Evolutionary conservation across 2,797 vertebrate species (phyloP).

Genomic region (Sebastiscus albofasciatus): DNA sequence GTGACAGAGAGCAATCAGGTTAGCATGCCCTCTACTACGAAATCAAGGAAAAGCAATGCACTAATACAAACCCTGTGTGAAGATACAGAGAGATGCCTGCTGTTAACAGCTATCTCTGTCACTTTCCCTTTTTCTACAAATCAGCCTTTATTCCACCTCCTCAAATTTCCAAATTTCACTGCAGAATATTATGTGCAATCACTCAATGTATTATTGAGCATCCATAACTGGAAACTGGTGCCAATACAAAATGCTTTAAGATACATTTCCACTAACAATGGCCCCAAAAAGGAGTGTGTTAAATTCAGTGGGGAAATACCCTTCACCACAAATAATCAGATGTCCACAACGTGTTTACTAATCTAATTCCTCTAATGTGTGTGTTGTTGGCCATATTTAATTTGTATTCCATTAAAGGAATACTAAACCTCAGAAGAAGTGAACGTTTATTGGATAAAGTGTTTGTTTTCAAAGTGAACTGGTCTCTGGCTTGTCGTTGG

Average conservation of each 20-base stretch:
- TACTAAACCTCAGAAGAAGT: not conserved
- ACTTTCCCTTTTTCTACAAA: not conserved
- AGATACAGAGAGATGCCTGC: not conserved
- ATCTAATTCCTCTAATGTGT: not conserved
- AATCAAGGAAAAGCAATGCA: conserved; percentile 34
- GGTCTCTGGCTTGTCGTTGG: not conserved
- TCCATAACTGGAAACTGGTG: not conserved
- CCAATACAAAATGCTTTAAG: not conserved
- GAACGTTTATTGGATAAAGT: not conserved
- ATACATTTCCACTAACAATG: not conserved
- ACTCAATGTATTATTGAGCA: not conserved
- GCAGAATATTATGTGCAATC: not conserved
- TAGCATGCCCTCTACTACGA: conserved; percentile 53
- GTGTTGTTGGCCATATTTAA: not conserved
- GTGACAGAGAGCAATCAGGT: conserved; percentile 46
- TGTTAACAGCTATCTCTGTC: not conserved
- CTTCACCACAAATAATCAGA: not conserved
- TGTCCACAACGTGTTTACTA: not conserved
- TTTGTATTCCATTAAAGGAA: not conserved
- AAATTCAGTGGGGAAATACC: not conserved
- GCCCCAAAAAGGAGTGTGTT: not conserved
- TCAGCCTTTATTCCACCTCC: not conserved
- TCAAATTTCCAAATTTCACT: not conserved
- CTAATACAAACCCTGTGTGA: not conserved
- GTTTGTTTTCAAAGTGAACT: not conserved